Evolutionary conservation across 2,113 vertebrate genomes (phyloP).

Genomic region (Merops nubicus): DNA sequence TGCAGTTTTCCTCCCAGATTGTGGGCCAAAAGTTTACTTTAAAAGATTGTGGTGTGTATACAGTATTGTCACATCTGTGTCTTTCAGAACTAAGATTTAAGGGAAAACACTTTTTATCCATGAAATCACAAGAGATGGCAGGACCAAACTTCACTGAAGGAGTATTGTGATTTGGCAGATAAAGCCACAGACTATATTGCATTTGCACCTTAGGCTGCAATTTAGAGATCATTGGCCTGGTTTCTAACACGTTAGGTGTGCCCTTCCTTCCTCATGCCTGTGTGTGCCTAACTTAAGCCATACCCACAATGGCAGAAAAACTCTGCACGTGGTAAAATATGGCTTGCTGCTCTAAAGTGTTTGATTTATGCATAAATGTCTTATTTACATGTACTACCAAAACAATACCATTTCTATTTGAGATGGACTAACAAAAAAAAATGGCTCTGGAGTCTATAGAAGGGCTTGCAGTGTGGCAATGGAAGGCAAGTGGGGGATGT

Average conservation of each 20-base stretch:
- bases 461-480: neutral
- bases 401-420: neutral
- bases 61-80: neutral
- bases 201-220: neutral
- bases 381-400: neutral
- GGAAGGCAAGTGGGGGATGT: neutral
- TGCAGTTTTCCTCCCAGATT: neutral
- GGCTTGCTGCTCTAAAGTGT: neutral
- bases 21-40: neutral
- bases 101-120: neutral
- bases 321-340: fast-evolving
- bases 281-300: fast-evolving
- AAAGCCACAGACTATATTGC: neutral
- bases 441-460: neutral
- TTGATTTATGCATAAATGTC: neutral
- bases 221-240: neutral
- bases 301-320: neutral
- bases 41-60: neutral
- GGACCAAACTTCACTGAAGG: neutral
- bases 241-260: neutral
- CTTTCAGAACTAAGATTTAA: neutral
- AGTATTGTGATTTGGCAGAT: neutral
- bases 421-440: neutral
- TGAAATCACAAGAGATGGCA: neutral
- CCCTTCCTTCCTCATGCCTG: neutral